Evolutionary conservation across 2,888 invertebrate species (phyloP).

Genomic region (Orthosia incerta): DNA sequence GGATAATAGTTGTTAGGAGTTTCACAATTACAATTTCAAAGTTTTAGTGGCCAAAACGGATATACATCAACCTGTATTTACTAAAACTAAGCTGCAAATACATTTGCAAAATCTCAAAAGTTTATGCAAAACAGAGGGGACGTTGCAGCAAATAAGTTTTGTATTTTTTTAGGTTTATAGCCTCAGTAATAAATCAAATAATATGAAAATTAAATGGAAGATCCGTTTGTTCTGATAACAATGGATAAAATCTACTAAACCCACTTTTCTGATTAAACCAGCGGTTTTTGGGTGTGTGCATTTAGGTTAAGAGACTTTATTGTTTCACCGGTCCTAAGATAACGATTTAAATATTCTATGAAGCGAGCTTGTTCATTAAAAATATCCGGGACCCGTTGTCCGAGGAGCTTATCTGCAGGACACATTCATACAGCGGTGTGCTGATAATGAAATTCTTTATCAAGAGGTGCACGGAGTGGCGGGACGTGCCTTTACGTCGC

Average conservation of each 20-base stretch:
- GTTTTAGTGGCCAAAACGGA: slow-evolving; percentile 51
- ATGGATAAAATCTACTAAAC: slow-evolving; percentile 31
- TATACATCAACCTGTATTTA: slow-evolving; percentile 56
- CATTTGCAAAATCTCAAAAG: slow-evolving; percentile 57
- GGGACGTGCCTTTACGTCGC: slow-evolving; percentile 76
- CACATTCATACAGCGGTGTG: slow-evolving; percentile 79
- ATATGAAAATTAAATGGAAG: slow-evolving; percentile 14
- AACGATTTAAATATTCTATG: slow-evolving; percentile 54
- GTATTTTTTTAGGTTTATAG: slow-evolving; percentile 37
- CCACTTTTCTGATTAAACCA: slow-evolving; percentile 50
- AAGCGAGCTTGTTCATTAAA: slow-evolving; percentile 64
- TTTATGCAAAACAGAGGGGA: slow-evolving; percentile 28
- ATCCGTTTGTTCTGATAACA: slow-evolving; percentile 32
- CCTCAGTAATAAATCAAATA: slow-evolving; percentile 26
- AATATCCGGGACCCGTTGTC: slow-evolving; percentile 61
- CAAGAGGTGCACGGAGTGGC: slow-evolving; percentile 81
- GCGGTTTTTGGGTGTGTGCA: slow-evolving; percentile 35
- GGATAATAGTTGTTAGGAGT: slow-evolving; percentile 52
- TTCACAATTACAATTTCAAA: slow-evolving; percentile 56
- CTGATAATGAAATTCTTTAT: slow-evolving; percentile 88
- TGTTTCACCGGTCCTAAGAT: slow-evolving; percentile 43
- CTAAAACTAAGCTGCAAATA: slow-evolving; percentile 57
- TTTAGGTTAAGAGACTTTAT: slow-evolving; percentile 50
- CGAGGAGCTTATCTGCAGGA: slow-evolving; percentile 74
- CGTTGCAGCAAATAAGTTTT: slow-evolving; percentile 41